Percentiles rank a stretch among this genome's conserved stretches.
phyloP scores from a whole-genome alignment of 2,113 vertebrate species.

The Notarius quadriscutis region DNA sequence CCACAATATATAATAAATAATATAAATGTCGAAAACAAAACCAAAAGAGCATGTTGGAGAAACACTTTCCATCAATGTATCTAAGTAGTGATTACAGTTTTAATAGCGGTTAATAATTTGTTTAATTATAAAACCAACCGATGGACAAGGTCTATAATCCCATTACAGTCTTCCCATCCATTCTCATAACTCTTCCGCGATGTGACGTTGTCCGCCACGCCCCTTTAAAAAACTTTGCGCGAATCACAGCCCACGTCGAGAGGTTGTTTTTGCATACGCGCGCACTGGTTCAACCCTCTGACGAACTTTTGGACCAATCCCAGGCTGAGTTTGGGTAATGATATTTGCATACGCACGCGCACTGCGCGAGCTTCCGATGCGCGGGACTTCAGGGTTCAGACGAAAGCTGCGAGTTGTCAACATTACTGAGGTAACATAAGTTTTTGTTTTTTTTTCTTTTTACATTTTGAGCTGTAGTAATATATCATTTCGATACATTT shows the following conservation, averaged over 20 bases:
- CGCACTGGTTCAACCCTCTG: not conserved
- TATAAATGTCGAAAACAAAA: not conserved
- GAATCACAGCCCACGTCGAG: constrained; percentile 55
- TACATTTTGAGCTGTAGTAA: not conserved
- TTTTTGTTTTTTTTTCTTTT: not conserved
- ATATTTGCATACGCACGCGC: constrained; percentile 61
- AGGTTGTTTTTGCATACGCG: not conserved
- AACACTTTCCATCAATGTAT: constrained; percentile 1
- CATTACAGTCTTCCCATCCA: not conserved
- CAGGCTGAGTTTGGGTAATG: not conserved
- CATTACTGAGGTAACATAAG: not conserved
- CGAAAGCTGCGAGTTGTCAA: not conserved
- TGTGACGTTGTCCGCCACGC: not conserved
- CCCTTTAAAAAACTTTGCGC: constrained; percentile 62
- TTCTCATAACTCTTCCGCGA: too few species aligned
- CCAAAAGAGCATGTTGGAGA: not conserved
- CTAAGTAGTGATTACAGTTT: not conserved
- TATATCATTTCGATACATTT: not conserved
- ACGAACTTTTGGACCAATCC: not conserved
- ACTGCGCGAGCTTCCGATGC: not conserved
- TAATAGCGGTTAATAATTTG: not conserved
- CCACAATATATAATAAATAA: too few species aligned
- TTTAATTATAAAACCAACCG: not conserved
- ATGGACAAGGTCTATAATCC: not conserved
- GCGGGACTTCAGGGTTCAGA: constrained; percentile 60